Evolutionary conservation across 2,797 vertebrate genomes (phyloP).

Genomic region (Propithecus deckenii): DNA sequence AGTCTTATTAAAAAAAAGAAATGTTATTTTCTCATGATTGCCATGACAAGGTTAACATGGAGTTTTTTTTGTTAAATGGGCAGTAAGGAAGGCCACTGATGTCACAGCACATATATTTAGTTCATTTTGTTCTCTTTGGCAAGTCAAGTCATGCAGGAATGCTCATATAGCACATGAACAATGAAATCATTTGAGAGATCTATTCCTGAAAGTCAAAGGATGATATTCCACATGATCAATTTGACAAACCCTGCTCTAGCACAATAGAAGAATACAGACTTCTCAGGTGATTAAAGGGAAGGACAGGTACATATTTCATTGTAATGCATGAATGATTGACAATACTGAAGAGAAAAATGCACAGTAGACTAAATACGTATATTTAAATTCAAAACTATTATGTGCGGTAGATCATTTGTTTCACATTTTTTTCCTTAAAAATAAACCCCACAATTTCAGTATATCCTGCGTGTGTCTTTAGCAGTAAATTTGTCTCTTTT

Average conservation of each 20-base stretch:
- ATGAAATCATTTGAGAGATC: background rate
- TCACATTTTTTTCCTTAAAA: background rate
- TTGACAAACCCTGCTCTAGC: background rate
- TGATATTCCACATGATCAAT: background rate
- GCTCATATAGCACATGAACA: background rate
- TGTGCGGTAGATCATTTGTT: background rate
- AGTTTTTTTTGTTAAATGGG: background rate
- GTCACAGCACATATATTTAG: background rate
- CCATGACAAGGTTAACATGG: background rate
- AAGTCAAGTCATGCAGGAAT: background rate
- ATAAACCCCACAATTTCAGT: background rate
- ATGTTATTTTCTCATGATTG: conserved; percentile 13
- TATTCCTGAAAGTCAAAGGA: conserved; percentile 14
- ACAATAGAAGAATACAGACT: background rate
- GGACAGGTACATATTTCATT: background rate
- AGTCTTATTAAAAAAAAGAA: background rate
- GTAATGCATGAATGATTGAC: conserved; percentile 7
- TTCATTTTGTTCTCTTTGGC: background rate
- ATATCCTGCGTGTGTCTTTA: background rate
- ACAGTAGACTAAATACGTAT: background rate
- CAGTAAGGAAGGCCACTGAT: background rate
- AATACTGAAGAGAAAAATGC: background rate
- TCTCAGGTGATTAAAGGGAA: background rate
- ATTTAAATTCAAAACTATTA: conserved; percentile 48
- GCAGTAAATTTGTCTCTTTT: conserved; percentile 1